These are phyloP conservation scores for Nezara viridula DNA, from an alignment of 2,888 invertebrate genomes.

Conservation along the genomic window DNA sequence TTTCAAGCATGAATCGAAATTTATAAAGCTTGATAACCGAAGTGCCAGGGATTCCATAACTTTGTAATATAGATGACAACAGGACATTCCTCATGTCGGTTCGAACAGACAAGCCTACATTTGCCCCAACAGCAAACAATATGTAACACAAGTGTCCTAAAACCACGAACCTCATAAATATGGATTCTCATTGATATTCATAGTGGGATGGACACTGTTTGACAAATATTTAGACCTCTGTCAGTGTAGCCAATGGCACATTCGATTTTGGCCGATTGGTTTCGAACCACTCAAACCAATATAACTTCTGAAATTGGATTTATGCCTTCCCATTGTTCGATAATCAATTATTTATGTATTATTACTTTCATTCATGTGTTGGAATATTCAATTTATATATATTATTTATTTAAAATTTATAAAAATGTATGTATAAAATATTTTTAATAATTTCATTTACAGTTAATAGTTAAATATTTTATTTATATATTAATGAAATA, in stretches of 20 bases:
- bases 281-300: slow-evolving; percentile 4
- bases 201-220: slow-evolving; percentile 50
- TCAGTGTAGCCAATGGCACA: neutral
- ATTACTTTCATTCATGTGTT: neutral
- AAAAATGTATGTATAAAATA: neutral
- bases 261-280: slow-evolving; percentile 38
- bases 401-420: neutral
- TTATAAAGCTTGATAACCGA: neutral
- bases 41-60: neutral
- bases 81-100: neutral
- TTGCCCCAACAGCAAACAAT: slow-evolving; percentile 23
- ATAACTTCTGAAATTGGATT: slow-evolving; percentile 41
- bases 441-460: too few species aligned
- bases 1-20: neutral
- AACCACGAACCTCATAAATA: slow-evolving; percentile 50
- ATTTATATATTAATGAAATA: too few species aligned
- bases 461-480: too few species aligned
- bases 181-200: slow-evolving; percentile 54
- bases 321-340: neutral
- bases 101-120: neutral
- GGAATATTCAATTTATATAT: neutral
- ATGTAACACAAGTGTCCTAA: slow-evolving; percentile 39
- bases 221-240: slow-evolving; percentile 50
- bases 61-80: neutral
- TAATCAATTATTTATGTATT: neutral